A percentile compares a stretch with the other conserved stretches of the same genome.
These are phyloP conservation scores for Chalcosyrphus nemorum DNA, from an alignment of 2,888 invertebrate species.

Conservation along the genomic window DNA sequence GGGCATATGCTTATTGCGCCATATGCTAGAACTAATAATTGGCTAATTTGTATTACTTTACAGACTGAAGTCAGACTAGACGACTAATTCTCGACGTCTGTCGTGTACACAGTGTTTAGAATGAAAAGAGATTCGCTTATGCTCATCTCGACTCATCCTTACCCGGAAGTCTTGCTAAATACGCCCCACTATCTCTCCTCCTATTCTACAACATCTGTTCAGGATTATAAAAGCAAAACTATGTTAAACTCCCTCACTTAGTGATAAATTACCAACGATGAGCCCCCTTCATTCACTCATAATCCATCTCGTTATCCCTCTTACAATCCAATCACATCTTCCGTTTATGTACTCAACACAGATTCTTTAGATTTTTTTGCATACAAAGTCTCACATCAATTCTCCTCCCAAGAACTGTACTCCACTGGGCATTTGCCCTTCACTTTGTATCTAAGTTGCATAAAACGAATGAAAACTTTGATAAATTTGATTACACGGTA, in stretches of 20 bases:
- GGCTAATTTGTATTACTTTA: no score
- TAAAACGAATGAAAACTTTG: no score
- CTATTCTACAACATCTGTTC: no score
- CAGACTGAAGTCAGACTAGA: no score
- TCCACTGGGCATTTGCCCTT: not conserved
- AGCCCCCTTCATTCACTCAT: slow-evolving; percentile 5
- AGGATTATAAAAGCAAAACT: not conserved
- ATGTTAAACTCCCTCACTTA: not conserved
- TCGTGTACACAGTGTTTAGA: no score
- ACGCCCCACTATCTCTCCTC: no score
- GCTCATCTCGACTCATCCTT: no score
- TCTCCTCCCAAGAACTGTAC: not conserved
- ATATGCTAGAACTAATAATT: no score
- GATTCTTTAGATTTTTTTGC: not conserved
- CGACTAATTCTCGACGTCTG: no score
- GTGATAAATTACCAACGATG: slow-evolving; percentile 9
- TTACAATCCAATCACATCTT: slow-evolving; percentile 22
- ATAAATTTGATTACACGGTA: not conserved
- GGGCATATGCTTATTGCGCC: no score
- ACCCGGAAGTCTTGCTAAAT: no score
- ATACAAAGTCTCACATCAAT: not conserved
- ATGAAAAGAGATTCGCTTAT: no score
- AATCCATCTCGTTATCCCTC: not conserved
- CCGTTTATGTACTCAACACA: not conserved
- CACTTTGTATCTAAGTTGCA: not conserved